Conservation (phyloP, 2,113 vertebrate species). For the Sapajus apella region DNA sequence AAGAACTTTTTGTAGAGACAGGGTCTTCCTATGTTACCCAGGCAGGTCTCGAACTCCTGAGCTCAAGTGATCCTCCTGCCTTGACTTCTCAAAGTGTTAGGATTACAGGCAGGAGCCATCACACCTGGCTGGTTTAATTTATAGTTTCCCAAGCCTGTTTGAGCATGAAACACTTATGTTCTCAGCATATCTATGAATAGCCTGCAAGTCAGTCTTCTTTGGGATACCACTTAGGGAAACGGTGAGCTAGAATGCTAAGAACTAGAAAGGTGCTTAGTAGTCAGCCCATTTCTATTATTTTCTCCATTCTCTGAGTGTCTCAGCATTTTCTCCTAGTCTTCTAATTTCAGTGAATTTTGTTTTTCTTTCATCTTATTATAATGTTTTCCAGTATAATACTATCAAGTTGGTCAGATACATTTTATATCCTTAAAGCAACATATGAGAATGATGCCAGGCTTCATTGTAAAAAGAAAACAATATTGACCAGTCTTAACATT, state of each 20-base stretch:
- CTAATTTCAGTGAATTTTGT: background rate
- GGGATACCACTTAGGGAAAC: background rate
- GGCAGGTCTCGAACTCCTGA: too few species aligned
- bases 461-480: background rate
- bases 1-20: background rate
- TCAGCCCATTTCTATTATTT: background rate
- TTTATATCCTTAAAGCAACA: background rate
- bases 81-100: too few species aligned
- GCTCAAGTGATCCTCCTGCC: too few species aligned
- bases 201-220: background rate
- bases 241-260: background rate
- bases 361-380: background rate
- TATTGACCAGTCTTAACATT: background rate
- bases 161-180: background rate
- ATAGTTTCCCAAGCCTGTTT: background rate
- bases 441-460: background rate
- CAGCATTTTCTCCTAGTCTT: background rate
- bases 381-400: background rate
- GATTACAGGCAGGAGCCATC: too few species aligned
- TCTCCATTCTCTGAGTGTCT: background rate
- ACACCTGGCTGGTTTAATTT: too few species aligned
- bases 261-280: background rate
- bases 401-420: background rate
- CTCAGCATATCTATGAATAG: background rate
- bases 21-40: too few species aligned